Base-by-base conservation (phyloP, 1,140 invertebrate species). In the Dendrolimus kikuchii region DNA sequence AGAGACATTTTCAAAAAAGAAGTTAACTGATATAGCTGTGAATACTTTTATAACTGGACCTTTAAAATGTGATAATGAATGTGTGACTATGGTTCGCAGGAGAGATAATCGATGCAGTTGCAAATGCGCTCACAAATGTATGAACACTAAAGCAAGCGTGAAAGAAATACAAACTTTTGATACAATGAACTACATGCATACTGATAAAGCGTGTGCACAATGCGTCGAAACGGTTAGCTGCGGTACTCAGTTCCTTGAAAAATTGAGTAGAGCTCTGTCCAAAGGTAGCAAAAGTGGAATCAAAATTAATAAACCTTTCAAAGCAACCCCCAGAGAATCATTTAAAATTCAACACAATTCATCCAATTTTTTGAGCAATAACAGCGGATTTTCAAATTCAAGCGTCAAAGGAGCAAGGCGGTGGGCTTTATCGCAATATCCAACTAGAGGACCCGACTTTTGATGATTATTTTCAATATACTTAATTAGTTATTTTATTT, bases 371-470 rank as follows among this genome's bases (percentile, higher is more conserved):
- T 23, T 23, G 23, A 41, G 39, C 39, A n/a, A 5, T 2, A 8
- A 39, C 6, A 23, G 10, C 49, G 8, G 40, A 41, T 8, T 6
- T 3, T 10, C 39, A 41, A 50, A 41, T 40, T 3, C 42, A 50
- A 10, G n/a, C 7, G 7, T 39, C 36, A 41, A 42, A 41, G 40
- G 4, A 37, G 9, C 7, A 77, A 68, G 51, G 23, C 55, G 66
- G 44, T 83, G 80, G 80, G 71, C 77, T 45, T 47, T 83, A 46
- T 62, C 71, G 42, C 67, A 59, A 23, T 66, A 68, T 49, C 68
- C 66, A 40, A 64, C 48, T 9, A 64, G 59, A 55, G 80, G 80
- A 23, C 80, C 80, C 23, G 80, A 83, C 60, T 83, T 83, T 63
- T 79, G 52, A 62, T 41, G 38, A 7, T n/a, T 45, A 8, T 3